phyloP scores from a whole-genome alignment of 1,140 invertebrate species.

The Drosophila ogumai region DNA sequence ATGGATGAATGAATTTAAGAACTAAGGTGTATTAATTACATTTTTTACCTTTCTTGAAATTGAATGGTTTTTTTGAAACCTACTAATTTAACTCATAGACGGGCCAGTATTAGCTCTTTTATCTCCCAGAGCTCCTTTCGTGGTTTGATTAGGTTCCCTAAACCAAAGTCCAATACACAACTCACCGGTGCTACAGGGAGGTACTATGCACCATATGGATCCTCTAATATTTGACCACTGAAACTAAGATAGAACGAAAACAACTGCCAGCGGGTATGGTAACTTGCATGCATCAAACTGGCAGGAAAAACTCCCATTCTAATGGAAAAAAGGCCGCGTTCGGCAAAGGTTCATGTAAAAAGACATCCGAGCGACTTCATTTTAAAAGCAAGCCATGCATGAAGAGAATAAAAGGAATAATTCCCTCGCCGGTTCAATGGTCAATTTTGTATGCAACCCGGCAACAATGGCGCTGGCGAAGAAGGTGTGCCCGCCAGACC shows the following conservation, averaged over 20 bases:
- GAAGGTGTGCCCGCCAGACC: conserved; percentile 38
- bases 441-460: conserved; percentile 68
- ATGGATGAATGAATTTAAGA: not conserved
- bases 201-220: not conserved
- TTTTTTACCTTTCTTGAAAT: not conserved
- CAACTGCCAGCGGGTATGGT: conserved; percentile 17
- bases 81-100: too few relatives aligned
- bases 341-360: conserved; percentile 45
- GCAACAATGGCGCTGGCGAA: conserved; percentile 57
- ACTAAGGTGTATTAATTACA: not conserved
- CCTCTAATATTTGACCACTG: conserved; percentile 7
- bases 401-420: conserved; percentile 48
- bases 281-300: conserved; percentile 29
- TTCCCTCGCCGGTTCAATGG: conserved; percentile 65
- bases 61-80: not conserved
- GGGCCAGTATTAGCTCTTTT: not conserved
- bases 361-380: conserved; percentile 37
- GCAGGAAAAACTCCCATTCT: conserved; percentile 34
- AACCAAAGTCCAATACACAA: not conserved
- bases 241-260: conserved; percentile 15
- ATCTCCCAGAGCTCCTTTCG: not conserved
- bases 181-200: too few relatives aligned
- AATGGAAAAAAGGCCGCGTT: conserved; percentile 31
- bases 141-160: not conserved
- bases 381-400: conserved; percentile 52